phyloP scores from a whole-genome alignment of 2,113 vertebrate genomes.

The Bufo gargarizans region DNA sequence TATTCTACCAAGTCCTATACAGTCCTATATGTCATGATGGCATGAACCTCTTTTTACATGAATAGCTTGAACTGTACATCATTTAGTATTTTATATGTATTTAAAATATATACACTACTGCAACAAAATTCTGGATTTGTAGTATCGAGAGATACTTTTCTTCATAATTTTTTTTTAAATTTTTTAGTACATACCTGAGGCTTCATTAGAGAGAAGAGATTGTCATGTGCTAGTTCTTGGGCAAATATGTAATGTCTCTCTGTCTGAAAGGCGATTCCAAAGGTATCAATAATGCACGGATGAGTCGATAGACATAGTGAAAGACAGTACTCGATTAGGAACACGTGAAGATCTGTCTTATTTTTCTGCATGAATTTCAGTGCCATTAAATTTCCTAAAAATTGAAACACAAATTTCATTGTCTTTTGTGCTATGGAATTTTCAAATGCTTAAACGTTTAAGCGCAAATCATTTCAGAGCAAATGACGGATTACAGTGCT shows the following conservation, averaged over 20 bases:
- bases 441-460: no score
- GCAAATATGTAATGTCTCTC: slow-evolving; percentile 83
- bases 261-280: slow-evolving; percentile 84
- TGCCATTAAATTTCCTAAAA: slow-evolving; percentile 81
- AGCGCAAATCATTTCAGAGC: no score
- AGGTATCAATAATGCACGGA: slow-evolving; percentile 79
- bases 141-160: no score
- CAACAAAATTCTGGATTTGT: no score
- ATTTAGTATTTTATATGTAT: no score
- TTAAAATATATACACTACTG: no score
- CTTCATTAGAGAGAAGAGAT: slow-evolving; percentile 86
- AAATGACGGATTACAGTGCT: neutral
- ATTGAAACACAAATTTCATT: neutral
- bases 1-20: no score
- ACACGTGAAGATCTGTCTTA: slow-evolving; percentile 74
- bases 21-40: no score
- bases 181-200: slow-evolving; percentile 68
- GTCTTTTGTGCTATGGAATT: no score
- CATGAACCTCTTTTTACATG: no score
- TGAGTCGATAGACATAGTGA: slow-evolving; percentile 85
- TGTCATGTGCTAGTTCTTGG: slow-evolving; percentile 85
- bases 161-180: neutral
- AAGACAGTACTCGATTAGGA: slow-evolving; percentile 88
- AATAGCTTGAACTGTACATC: no score
- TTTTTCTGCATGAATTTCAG: slow-evolving; percentile 84